A percentile compares a stretch with the other conserved stretches of the same genome.
Conservation (phyloP, 2,888 invertebrate species). For the Callinectes sapidus region DNA sequence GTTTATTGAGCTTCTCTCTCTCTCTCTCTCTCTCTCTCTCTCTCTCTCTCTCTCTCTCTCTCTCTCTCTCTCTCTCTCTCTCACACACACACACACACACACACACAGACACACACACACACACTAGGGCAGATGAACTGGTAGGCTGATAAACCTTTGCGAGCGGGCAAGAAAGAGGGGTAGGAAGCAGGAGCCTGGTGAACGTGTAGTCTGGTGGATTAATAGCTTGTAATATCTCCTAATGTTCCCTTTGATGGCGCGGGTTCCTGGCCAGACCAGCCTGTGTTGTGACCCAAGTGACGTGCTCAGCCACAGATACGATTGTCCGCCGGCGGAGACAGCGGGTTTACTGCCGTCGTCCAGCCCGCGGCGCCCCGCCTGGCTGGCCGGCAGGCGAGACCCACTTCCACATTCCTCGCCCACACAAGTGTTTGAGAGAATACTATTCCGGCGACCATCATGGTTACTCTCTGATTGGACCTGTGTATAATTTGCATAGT, state of each 20-base stretch:
- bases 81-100: too few species aligned
- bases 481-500: slow-evolving; percentile 32
- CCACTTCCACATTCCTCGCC: slow-evolving; percentile 7
- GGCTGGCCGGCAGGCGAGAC: slow-evolving; percentile 6
- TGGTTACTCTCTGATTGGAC: slow-evolving; percentile 11
- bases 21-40: too few species aligned
- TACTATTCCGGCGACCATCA: background rate
- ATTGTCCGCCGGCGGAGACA: slow-evolving; percentile 24
- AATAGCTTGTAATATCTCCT: slow-evolving; percentile 41
- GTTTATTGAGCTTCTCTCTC: background rate
- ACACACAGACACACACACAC: too few species aligned
- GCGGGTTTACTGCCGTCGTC: slow-evolving; percentile 42
- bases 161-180: background rate
- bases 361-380: background rate
- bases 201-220: slow-evolving; percentile 21
- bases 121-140: background rate
- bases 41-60: too few species aligned
- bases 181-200: background rate
- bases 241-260: slow-evolving; percentile 43
- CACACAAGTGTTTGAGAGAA: background rate
- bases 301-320: slow-evolving; percentile 26
- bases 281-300: slow-evolving; percentile 39
- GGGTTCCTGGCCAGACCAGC: slow-evolving; percentile 20
- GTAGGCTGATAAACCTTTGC: background rate
- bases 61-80: too few species aligned